A percentile compares a stretch with the other conserved stretches of the same genome.
These are phyloP conservation scores for Sarcophaga rosellei DNA, from an alignment of 2,888 invertebrate species.

Conservation along the genomic window DNA sequence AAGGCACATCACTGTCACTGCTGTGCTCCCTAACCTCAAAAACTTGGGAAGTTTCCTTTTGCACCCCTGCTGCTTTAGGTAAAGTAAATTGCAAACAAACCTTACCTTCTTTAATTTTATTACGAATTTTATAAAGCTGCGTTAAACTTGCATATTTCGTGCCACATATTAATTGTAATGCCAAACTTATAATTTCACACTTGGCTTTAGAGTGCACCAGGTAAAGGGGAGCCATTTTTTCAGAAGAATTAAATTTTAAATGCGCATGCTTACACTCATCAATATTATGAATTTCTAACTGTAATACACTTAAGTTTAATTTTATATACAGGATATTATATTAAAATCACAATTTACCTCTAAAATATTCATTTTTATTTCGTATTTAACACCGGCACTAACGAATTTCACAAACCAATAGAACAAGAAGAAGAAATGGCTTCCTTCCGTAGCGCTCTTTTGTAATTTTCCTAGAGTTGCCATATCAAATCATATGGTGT, in stretches of 20 bases:
- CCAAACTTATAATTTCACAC: conserved; percentile 49
- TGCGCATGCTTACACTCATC: conserved; percentile 38
- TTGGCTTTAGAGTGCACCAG: conserved; percentile 24
- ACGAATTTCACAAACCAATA: background rate
- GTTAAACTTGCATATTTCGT: conserved; percentile 30
- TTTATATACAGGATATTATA: background rate
- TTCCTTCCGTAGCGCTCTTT: background rate
- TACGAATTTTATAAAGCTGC: conserved; percentile 7
- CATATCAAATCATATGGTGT: background rate
- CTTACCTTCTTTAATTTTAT: conserved; percentile 37
- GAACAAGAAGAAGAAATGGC: background rate
- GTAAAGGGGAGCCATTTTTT: conserved; percentile 19
- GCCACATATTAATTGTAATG: conserved; percentile 58
- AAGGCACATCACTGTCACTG: conserved; percentile 58
- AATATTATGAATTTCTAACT: conserved; percentile 55
- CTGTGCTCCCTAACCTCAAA: conserved; percentile 14
- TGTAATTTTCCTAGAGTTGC: background rate
- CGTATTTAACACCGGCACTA: background rate
- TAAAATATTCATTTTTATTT: conserved; percentile 33
- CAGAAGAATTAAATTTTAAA: conserved; percentile 26
- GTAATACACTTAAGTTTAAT: background rate
- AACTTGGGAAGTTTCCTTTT: background rate
- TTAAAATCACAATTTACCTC: conserved; percentile 38
- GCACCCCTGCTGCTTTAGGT: background rate
- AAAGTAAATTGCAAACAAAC: conserved; percentile 41